Evolutionary conservation across 2,113 vertebrate species (phyloP), one percentile per base, ranked within the genome.

Genomic region (Perca fluviatilis): DNA sequence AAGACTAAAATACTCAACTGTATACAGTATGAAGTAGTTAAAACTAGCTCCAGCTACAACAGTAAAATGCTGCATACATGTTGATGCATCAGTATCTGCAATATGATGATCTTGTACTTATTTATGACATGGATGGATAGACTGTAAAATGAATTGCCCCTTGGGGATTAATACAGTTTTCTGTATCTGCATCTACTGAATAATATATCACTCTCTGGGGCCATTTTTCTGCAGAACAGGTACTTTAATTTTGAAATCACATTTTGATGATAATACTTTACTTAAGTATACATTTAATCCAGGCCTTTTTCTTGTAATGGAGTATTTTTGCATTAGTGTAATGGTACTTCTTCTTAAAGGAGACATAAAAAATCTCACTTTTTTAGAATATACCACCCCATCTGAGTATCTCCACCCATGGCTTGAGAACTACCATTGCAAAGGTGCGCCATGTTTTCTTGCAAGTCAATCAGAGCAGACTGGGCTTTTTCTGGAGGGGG

Each of bases 1-100:
- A 49, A 18, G 61, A 63, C 47, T 64, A 62, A 36, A 79, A 67
- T 74, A 68, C 57, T 33, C 1, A 62, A 46, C 25, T 77, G 51
- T 51, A 51, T 11, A 11, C 40, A 43, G 10, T 3, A 74, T 51
- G 21, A 56, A 63, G n/a, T 10, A 47, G 23, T 36, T 77, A n/a
- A 3, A 66, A 66, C 40, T 23, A 13, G 23, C 16, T 56, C 40
- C 40, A 23, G 18, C 21, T 27, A 57, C 47, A 71, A 12, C 53
- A 33, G 13, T 58, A 16, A 57, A 49, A 66, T 15, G 18, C 51
- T 49, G 19, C 67, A 16, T 18, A 18, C 40, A 11, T 19, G 16
- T 40, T 11, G 27, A 49, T 49, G 12, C 23, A 30, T 53, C 47
- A 23, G 15, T 63, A 11, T 43, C 8, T 43, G 1, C 40, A 40